Evolutionary conservation across 2,113 vertebrate genomes (phyloP).

Genomic region (Rhinoderma darwinii): DNA sequence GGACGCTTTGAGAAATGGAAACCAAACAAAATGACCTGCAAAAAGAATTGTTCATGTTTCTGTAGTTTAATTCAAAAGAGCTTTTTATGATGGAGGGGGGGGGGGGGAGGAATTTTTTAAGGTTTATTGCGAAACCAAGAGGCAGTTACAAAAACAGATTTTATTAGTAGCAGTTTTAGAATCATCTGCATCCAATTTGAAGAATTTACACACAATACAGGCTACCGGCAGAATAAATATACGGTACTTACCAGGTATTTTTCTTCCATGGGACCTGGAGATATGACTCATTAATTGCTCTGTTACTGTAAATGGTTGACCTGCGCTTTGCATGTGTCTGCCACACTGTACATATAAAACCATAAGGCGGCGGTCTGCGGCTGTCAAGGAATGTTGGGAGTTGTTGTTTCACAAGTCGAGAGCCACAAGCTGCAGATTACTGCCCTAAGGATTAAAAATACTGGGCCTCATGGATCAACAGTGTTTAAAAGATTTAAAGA

Average conservation of each 20-base stretch:
- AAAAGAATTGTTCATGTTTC: background rate
- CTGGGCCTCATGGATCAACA: background rate
- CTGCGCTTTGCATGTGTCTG: background rate
- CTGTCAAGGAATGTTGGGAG: background rate
- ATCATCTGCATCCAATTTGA: constrained; percentile 27
- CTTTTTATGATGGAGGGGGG: background rate
- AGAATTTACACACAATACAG: background rate
- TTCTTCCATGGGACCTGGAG: background rate
- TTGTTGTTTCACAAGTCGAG: background rate
- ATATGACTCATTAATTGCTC: background rate
- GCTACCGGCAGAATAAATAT: background rate
- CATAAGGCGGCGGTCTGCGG: background rate
- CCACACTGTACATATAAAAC: background rate
- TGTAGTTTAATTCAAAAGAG: background rate
- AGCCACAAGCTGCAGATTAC: background rate
- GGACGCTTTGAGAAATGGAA: constrained; percentile 6
- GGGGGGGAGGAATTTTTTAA: background rate
- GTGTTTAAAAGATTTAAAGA: background rate
- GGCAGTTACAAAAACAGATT: constrained; percentile 17
- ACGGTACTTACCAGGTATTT: background rate
- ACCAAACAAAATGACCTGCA: background rate
- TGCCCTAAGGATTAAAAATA: background rate
- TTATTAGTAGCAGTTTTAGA: constrained; percentile 20
- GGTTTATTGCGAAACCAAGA: constrained; percentile 26
- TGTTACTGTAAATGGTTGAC: background rate